phyloP scores from a whole-genome alignment of 2,113 vertebrate genomes.

The Toxotes chatareus region DNA sequence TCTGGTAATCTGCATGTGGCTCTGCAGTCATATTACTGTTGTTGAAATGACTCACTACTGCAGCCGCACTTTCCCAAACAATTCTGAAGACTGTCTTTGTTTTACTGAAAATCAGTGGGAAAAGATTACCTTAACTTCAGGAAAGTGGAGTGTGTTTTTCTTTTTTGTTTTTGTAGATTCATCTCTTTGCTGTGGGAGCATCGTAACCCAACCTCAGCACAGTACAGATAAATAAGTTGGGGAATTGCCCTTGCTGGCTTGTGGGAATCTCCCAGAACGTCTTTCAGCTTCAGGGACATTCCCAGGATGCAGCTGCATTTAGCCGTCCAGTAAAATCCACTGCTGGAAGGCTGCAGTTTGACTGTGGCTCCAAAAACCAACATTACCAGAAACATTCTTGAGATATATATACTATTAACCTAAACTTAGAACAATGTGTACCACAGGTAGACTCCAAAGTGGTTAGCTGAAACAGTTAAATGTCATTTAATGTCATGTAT shows the following conservation, averaged over 20 bases:
- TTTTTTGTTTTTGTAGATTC: conserved; percentile 12
- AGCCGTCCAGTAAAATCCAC: conserved; percentile 56
- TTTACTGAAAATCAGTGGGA: conserved; percentile 10
- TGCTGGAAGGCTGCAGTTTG: conserved; percentile 36
- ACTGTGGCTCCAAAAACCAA: conserved; percentile 37
- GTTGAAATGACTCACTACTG: conserved; percentile 27
- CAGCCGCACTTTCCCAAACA: conserved; percentile 8
- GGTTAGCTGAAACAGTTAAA: conserved; percentile 18
- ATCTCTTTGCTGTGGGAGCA: conserved; percentile 43
- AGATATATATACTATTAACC: not conserved
- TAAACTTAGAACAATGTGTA: not conserved
- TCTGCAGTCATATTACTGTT: conserved; percentile 11
- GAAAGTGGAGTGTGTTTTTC: conserved; percentile 19
- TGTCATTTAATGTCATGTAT: conserved; percentile 7
- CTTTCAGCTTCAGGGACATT: conserved; percentile 77
- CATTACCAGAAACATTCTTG: conserved; percentile 11
- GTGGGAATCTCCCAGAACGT: conserved; percentile 79
- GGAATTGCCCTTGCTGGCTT: conserved; percentile 75
- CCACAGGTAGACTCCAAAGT: not conserved
- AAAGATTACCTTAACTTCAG: conserved; percentile 25
- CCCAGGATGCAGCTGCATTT: conserved; percentile 74
- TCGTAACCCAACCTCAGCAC: conserved; percentile 21
- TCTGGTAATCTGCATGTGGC: conserved; percentile 1
- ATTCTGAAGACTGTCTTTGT: conserved; percentile 27
- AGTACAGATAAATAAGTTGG: conserved; percentile 59